Base-by-base conservation (phyloP, 2,113 vertebrate species). In the Capreolus pygargus region DNA sequence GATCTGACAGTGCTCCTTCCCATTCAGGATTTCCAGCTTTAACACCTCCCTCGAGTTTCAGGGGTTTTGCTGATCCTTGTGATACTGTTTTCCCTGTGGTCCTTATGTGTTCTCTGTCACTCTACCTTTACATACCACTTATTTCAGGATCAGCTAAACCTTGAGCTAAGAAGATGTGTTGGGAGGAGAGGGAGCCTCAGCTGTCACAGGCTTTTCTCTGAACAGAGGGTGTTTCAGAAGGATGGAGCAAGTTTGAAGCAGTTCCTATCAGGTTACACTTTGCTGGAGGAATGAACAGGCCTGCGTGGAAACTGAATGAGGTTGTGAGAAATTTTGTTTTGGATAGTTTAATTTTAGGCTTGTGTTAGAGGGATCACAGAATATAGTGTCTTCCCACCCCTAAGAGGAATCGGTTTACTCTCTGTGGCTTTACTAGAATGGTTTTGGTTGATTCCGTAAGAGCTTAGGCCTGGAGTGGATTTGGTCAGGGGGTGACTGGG, bases 71-170 rank as follows among this genome's bases (percentile, higher is more conserved):
- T 91, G 54, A 60, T 33, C 33, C 78, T 60, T 39, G 70, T 43
- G 74, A 39, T 36, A 79, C 54, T 76, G 52, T 76, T 85, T 97
- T 67, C 19, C 52, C 45, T 50, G 60, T 96, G 79, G 30, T 83
- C 64, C 85, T 70, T 84, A 11, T 64, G 81, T 81, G 12, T 55
- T 85, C 45, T 95, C 28, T 55, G 28, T 85, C 79, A 17, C 33
- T 88, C 70, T 89, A 11, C 88, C 67, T 60, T 50, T 88, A 43
- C 67, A 45, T 50, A n/a, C 30, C 82, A 47, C 89, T 84, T 85
- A 84, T 93, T 96, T 96, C 88, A 79, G 89, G 85, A 91, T 95
- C 96, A 91, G n/a, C 90, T 88, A 70, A 95, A 92, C 86, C 81
- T 94, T 89, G 85, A 97, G 70, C 88, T 88, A 33, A 93, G 95